Conservation (phyloP, 2,113 vertebrate genomes). For the Stomatorhinus ivindoensis region DNA sequence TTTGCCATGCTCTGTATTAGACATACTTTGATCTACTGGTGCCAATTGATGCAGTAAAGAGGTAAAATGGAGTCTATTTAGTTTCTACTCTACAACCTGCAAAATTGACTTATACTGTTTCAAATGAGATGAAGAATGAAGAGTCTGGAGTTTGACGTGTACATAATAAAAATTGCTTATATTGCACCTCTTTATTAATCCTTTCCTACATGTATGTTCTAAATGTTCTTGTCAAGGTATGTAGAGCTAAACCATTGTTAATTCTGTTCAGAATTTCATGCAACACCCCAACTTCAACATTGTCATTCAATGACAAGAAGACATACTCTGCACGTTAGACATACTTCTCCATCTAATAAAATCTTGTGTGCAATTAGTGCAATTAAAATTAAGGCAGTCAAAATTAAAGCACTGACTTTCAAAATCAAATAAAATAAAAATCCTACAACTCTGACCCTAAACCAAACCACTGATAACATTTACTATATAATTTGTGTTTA, state of each 20-base stretch:
- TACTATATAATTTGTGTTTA: not conserved
- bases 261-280: not conserved
- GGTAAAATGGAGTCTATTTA: no score
- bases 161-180: not conserved
- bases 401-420: not conserved
- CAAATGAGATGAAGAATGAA: no score
- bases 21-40: not conserved
- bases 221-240: not conserved
- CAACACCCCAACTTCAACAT: not conserved
- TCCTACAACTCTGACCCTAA: not conserved
- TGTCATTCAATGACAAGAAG: not conserved
- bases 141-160: not conserved
- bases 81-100: no score
- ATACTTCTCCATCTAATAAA: not conserved
- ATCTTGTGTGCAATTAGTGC: not conserved
- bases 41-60: no score
- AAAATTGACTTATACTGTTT: not conserved
- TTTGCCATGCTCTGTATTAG: not conserved
- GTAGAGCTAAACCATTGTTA: not conserved
- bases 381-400: not conserved
- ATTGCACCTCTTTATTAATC: not conserved
- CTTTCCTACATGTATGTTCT: not conserved
- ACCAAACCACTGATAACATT: not conserved
- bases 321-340: not conserved
- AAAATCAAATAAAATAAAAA: not conserved